Conservation (phyloP, 30 jellyfish, hydroid and myxozoan genomes). For the Aurelia aurita complex sp. Pacific region DNA sequence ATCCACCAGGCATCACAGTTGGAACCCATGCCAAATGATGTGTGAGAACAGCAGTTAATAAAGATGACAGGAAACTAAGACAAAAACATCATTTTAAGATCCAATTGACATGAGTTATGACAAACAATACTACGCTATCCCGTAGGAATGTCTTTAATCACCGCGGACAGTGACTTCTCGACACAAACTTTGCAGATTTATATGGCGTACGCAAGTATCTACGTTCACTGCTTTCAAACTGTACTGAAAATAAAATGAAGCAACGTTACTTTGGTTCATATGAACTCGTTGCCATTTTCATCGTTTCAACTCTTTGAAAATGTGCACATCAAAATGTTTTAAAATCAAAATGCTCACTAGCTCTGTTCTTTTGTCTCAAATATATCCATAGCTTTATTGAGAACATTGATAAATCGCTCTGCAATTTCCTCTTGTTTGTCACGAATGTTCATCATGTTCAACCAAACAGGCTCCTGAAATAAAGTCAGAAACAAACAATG, state of each 20-base stretch:
- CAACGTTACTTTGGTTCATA: too few relatives aligned
- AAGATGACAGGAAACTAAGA: constrained; percentile 82
- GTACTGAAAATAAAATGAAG: background rate
- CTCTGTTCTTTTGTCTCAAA: constrained; percentile 91
- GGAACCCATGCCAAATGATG: constrained; percentile 99
- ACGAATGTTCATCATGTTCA: constrained; percentile 64
- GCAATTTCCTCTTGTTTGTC: constrained; percentile 69
- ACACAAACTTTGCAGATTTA: too few relatives aligned
- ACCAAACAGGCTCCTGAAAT: constrained; percentile 95
- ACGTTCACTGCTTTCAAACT: background rate
- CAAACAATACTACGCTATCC: background rate
- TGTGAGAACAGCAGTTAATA: constrained; percentile 93
- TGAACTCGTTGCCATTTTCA: too few relatives aligned
- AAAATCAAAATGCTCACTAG: constrained; percentile 62
- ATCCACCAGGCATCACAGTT: constrained; percentile 91
- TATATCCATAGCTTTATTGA: constrained; percentile 45
- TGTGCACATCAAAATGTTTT: background rate
- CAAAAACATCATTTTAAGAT: background rate
- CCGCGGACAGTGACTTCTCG: background rate
- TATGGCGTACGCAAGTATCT: background rate
- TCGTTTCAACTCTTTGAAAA: background rate
- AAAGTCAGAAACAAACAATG: background rate
- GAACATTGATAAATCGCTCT: constrained; percentile 54
- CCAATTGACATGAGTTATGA: background rate
- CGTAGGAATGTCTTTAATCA: background rate